Percentiles rank a stretch among this genome's conserved stretches.
These are phyloP conservation scores for Sitobion miscanthi DNA, from an alignment of 1,140 invertebrate species.

Conservation along the genomic window DNA sequence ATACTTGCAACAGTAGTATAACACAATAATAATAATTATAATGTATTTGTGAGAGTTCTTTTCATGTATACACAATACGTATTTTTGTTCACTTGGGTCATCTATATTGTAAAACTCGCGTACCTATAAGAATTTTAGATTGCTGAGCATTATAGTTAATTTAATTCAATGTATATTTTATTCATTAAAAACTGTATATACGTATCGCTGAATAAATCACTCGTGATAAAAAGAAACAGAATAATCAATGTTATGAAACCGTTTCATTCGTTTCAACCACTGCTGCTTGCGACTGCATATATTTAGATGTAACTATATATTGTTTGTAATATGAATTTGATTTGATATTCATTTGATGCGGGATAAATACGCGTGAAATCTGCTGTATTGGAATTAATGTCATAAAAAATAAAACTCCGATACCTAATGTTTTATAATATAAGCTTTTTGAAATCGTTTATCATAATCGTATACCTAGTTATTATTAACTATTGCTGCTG, in stretches of 20 bases:
- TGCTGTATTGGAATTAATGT: background rate
- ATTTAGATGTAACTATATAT: background rate
- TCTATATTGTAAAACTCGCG: background rate
- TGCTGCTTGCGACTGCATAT: background rate
- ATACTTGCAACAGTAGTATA: background rate
- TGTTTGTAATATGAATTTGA: background rate
- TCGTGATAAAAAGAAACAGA: background rate
- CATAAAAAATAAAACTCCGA: background rate
- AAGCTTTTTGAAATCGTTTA: background rate
- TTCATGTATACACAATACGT: background rate
- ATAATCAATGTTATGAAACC: conserved; percentile 18
- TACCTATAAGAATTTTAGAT: background rate
- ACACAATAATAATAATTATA: background rate
- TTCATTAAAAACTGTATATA: background rate
- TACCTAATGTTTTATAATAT: background rate
- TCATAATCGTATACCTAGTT: background rate
- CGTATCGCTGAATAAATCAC: background rate
- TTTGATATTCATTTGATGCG: background rate
- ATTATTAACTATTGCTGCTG: background rate
- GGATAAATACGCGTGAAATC: background rate
- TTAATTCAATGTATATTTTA: conserved; percentile 16
- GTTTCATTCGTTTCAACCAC: background rate
- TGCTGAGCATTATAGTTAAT: background rate
- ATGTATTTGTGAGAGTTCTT: background rate
- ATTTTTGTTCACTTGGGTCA: background rate